Evolutionary conservation across 2,113 vertebrate species (phyloP).

Genomic region (Scomber colias): DNA sequence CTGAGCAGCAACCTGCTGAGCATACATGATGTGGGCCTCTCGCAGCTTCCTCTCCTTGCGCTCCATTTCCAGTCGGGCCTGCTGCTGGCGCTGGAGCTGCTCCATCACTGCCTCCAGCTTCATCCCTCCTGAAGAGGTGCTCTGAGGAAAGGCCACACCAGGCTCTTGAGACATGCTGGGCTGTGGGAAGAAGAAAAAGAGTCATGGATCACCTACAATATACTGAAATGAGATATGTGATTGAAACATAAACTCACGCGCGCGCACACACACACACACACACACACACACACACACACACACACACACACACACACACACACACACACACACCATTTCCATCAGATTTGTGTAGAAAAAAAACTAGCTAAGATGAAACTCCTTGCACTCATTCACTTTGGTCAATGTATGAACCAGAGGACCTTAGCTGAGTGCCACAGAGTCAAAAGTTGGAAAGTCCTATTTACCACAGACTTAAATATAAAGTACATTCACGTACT

Average conservation of each 20-base stretch:
- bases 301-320: neutral
- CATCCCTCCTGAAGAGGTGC: slow-evolving; percentile 86
- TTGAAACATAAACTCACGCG: neutral
- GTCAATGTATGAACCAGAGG: neutral
- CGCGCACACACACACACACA: too few species aligned
- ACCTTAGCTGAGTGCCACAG: neutral
- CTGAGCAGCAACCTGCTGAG: slow-evolving; percentile 91
- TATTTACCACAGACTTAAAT: neutral
- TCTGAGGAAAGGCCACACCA: slow-evolving; percentile 86
- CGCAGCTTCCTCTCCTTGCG: slow-evolving; percentile 90
- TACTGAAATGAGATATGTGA: neutral
- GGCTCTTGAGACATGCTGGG: slow-evolving; percentile 86
- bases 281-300: too few species aligned
- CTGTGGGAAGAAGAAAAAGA: slow-evolving; percentile 73
- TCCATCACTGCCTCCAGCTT: slow-evolving; percentile 94
- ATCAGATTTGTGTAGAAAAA: neutral
- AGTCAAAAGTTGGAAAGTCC: neutral
- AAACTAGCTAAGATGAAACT: neutral
- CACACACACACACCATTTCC: neutral
- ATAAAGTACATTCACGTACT: neutral
- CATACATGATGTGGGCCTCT: slow-evolving; percentile 91
- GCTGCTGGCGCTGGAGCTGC: slow-evolving; percentile 93
- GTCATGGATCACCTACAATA: slow-evolving; percentile 33
- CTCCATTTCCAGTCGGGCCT: slow-evolving; percentile 90
- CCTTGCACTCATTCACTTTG: neutral